Evolutionary conservation across 64 coral and sea anemone genomes (phyloP), one percentile per base, ranked within the genome.

Genomic region (Dendrophyllia cribrosa): DNA sequence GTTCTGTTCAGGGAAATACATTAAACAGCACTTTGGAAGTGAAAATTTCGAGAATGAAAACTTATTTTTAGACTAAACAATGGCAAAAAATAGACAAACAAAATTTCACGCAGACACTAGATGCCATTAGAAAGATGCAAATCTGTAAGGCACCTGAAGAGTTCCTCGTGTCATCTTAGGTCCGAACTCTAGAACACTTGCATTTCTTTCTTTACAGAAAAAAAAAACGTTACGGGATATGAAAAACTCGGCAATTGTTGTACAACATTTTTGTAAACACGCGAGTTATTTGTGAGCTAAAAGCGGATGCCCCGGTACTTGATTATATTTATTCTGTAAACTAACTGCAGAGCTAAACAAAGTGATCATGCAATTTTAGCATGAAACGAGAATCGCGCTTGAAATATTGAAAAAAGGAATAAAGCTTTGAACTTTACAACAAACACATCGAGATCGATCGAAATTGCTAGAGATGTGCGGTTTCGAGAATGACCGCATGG

Each of bases 41-140:
- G 17, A n/a, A 84, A 51, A 68, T 68, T 14, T 46, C 80, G 59
- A 45, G 59, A 84, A 65, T 22, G 43, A 68, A 22, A 21, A 4
- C 8, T 23, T 67, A 84, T 84, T 84, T 84, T 84, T 44, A 67
- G 80, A 51, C 60, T 20, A 84, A 84, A 84, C 80, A 84, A 84
- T 50, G 4, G 45, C 43, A 20, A 67, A n/a, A 24, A 22, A 22
- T 13, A 67, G 46, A 67, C 44, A 84, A 68, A 84, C 80, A 84
- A 49, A 66, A n/a, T 75, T 75, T 49, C 44, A 51, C 44, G 19
- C 44, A 67, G 19, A 51, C 62, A 46, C 7, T 49, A 15, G 26
- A 14, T 67, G 66, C 44, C 62, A 66, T 22, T 22, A 65, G 16
- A 47, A 50, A 65, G 34, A 75, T 75, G 43, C 44, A 50, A 45